A percentile compares a stretch with the other conserved stretches of the same genome.
These are phyloP conservation scores for Harpagoxenus sublaevis DNA, from an alignment of 2,888 invertebrate genomes.

Conservation along the genomic window DNA sequence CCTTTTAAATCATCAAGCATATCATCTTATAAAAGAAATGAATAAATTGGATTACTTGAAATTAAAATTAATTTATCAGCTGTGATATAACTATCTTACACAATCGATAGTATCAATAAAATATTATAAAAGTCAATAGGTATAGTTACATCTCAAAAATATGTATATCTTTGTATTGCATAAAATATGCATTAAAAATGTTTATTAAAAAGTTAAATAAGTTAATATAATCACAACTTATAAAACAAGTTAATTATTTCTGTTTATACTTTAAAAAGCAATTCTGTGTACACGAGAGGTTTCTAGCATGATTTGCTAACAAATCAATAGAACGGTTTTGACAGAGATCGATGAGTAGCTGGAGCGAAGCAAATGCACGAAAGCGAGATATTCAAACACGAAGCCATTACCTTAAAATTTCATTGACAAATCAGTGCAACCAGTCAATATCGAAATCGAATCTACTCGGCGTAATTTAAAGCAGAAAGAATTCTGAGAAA, in stretches of 20 bases:
- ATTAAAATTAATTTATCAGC: background rate
- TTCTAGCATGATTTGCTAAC: background rate
- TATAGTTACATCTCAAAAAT: background rate
- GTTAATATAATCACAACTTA: background rate
- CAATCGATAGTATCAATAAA: background rate
- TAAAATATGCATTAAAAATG: background rate
- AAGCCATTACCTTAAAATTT: background rate
- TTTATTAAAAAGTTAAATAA: conserved; percentile 1
- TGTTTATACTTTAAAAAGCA: background rate
- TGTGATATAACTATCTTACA: background rate
- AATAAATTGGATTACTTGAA: background rate
- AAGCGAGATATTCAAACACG: background rate
- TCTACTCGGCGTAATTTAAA: background rate
- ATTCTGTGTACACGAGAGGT: background rate
- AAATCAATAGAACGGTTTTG: background rate
- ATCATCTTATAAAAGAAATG: background rate
- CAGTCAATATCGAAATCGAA: background rate
- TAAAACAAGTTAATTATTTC: background rate
- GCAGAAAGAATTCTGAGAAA: background rate
- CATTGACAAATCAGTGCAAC: background rate
- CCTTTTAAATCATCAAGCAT: background rate
- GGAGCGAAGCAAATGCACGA: conserved; percentile 2
- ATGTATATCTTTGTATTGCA: background rate
- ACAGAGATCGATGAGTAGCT: conserved; percentile 4
- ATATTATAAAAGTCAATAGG: background rate